Evolutionary conservation across 2,113 vertebrate species (phyloP), one percentile per base, ranked within the genome.

Genomic region (Paralichthys olivaceus): DNA sequence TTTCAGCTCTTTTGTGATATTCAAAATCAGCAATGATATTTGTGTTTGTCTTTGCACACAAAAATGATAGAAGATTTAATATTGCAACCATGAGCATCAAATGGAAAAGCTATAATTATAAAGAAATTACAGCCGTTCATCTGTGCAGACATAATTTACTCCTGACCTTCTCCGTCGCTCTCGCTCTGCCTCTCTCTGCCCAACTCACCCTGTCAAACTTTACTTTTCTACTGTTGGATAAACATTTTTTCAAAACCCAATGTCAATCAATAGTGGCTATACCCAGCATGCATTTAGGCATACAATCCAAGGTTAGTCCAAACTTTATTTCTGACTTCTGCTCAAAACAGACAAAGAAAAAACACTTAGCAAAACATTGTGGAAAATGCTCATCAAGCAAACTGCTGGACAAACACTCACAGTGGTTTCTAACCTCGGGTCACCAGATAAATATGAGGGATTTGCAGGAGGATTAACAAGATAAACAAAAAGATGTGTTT

Each of bases 61-160:
- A 72, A 65, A 23, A 65, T 67, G 28, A 54, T 29, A 25, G 22
- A 45, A 8, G 26, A 9, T 56, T 71, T 29, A 70, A 72, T 62
- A 64, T 47, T 65, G 32, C 45, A 40, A 60, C 45, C 59, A 51
- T 23, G 57, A 53, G 66, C 40, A 40, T 63, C 72, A 56, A 75
- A 61, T 25, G 51, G 40, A 78, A 71, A 77, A 74, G 20, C 61
- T 75, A 54, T 68, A 67, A 79, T 74, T 80, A 60, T 73, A 55
- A 76, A 79, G 47, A 82, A 84, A 87, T 77, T 80, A 57, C 25
- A 34, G 68, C 58, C 51, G 79, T 85, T 80, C 64, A 72, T 72
- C 72, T 57, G 23, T 26, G 34, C 26, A 76, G 69, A 79, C 66
- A 69, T 59, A 76, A 69, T 80, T 77, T 69, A 66, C 49, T 53